Evolutionary conservation across 2,113 vertebrate genomes (phyloP), one percentile per base, ranked within the genome.

Genomic region (Gallinago jamesoni): DNA sequence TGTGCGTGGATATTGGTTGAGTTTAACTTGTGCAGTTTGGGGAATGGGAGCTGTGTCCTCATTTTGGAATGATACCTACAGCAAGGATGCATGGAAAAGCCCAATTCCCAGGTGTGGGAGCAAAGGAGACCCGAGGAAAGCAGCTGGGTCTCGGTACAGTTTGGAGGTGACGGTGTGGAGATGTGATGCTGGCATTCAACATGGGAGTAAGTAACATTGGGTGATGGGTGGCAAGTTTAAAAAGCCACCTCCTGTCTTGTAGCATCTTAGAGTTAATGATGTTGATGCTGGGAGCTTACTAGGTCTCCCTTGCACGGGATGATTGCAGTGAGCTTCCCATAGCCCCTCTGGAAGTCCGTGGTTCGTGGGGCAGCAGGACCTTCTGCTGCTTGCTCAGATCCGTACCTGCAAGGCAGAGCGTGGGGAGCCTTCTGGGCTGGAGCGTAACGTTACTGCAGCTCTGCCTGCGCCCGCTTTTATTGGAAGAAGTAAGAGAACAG

Each of bases 341-440:
- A 23, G 21, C 28, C 14, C 8, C 3, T 9, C n/a, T 24, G 39
- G 39, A 53, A 62, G 35, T 11, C 35, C 14, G 17, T 21, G 37
- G 16, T 41, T 16, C 6, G 0, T 3, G 56, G 81, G n/a, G 27
- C 2, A 4, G 48, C 28, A 17, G 48, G n/a, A 16, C n/a, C 31
- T 7, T 30, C 25, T 37, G 60, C 72, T 60, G 50, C 67, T 28
- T 1, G 1, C 37, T 72, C 1, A 4, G 55, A 12, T 55, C 50
- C 0, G 0, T 52, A 19, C 21, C 35, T 19, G n/a, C 50, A 14
- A 7, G 1, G 0, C 55, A 28, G 67, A 31, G 30, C 0, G 0
- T 4, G n/a, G 39, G 59, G 74, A 76, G 59, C 35, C 13, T 10
- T 47, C 19, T 56, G 78, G 62, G 75, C 80, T 55, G 92, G 69